phyloP scores from a whole-genome alignment of 2,888 invertebrate genomes.

The Cinara cedri region DNA sequence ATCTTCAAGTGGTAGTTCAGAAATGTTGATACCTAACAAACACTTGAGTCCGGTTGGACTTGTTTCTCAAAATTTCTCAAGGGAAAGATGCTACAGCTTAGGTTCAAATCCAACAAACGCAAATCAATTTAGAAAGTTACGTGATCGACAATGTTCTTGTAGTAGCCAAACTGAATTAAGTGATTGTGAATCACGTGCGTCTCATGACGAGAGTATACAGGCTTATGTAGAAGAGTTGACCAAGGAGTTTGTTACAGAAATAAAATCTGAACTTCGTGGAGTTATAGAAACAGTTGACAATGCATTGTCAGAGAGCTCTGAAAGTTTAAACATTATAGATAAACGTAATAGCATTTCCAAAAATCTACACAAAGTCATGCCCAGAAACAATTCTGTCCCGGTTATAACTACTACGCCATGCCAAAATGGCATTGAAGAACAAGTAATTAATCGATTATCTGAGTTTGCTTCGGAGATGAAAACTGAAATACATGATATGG shows the following conservation, averaged over 20 bases:
- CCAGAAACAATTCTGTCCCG: conserved; percentile 58
- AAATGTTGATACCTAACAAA: conserved; percentile 55
- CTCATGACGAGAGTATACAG: conserved; percentile 65
- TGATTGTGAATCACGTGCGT: conserved; percentile 56
- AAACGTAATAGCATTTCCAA: conserved; percentile 51
- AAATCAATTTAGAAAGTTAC: conserved; percentile 61
- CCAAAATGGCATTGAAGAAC: conserved; percentile 73
- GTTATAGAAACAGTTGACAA: conserved; percentile 82
- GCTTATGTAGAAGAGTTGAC: conserved; percentile 80
- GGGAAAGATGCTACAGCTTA: conserved; percentile 73
- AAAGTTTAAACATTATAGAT: conserved; percentile 58
- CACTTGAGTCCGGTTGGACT: conserved; percentile 49
- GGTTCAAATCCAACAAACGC: conserved; percentile 67
- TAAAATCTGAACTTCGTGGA: conserved; percentile 80
- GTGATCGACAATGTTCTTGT: conserved; percentile 70
- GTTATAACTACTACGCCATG: conserved; percentile 50
- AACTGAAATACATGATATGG: conserved; percentile 70
- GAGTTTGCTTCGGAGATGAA: conserved; percentile 79
- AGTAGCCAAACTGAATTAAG: conserved; percentile 73
- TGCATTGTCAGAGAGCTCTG: conserved; percentile 65
- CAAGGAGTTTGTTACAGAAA: conserved; percentile 78
- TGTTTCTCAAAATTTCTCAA: conserved; percentile 53
- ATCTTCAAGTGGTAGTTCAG: conserved; percentile 49
- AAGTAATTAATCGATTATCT: conserved; percentile 79
- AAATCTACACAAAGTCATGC: not conserved